These are phyloP conservation scores for Drosophila tanythrix DNA, from an alignment of 2,888 invertebrate genomes.

Conservation along the genomic window DNA sequence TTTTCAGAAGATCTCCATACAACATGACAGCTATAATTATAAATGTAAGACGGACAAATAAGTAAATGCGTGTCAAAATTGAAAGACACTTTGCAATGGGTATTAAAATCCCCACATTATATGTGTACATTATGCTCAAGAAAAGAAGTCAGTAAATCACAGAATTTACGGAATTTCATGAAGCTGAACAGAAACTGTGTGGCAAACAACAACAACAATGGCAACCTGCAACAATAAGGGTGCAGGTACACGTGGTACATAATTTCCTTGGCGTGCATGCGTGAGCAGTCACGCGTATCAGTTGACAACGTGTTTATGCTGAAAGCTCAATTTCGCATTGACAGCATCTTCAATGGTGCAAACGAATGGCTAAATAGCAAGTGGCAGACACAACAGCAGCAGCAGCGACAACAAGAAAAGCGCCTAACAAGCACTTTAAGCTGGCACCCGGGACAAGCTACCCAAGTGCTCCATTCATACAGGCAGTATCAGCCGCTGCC, in stretches of 20 bases:
- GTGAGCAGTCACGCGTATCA: conserved; percentile 73
- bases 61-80: background rate
- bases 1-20: background rate
- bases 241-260: background rate
- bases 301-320: conserved; percentile 77
- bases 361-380: conserved; percentile 53
- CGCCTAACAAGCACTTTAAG: conserved; percentile 79
- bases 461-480: conserved; percentile 51
- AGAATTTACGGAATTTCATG: conserved; percentile 46
- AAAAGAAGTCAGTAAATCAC: conserved; percentile 55
- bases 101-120: conserved; percentile 16
- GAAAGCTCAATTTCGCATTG: conserved; percentile 76
- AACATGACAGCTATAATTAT: background rate
- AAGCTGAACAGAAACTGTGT: conserved; percentile 41
- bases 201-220: conserved; percentile 17
- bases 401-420: conserved; percentile 53
- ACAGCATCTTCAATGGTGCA: conserved; percentile 70
- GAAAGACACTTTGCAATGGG: background rate
- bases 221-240: background rate
- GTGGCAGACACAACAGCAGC: conserved; percentile 25
- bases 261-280: conserved; percentile 27
- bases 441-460: conserved; percentile 51
- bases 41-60: background rate
- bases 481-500: conserved; percentile 12
- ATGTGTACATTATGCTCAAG: conserved; percentile 42